Percentiles rank a stretch among this genome's conserved stretches.
Conservation (phyloP, 2,797 vertebrate genomes). For the Salmo trutta region DNA sequence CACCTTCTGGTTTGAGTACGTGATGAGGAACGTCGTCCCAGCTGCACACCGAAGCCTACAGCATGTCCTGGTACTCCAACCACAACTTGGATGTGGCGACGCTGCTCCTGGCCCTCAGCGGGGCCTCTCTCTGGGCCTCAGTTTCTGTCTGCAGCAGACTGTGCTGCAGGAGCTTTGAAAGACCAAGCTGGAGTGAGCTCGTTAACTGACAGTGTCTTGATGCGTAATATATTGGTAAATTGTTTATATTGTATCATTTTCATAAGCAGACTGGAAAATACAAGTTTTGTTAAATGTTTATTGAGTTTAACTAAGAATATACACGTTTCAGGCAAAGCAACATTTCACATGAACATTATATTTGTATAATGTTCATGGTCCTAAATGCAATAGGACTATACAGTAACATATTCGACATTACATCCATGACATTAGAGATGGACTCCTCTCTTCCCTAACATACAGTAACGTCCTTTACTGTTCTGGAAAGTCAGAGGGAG, state of each 20-base stretch:
- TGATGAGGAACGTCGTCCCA: slow-evolving; percentile 37
- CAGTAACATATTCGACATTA: background rate
- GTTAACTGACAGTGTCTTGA: too few relatives aligned
- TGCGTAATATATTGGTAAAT: too few relatives aligned
- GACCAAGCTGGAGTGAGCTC: background rate
- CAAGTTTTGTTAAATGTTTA: too few relatives aligned
- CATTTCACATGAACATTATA: too few relatives aligned
- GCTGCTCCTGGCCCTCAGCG: slow-evolving; percentile 2
- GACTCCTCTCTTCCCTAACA: background rate
- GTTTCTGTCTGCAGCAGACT: slow-evolving; percentile 6
- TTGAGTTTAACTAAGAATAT: too few relatives aligned
- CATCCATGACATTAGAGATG: background rate
- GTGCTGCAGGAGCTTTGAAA: slow-evolving; percentile 6
- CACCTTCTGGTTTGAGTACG: slow-evolving; percentile 43
- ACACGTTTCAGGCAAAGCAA: too few relatives aligned
- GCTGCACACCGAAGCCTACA: slow-evolving; percentile 19
- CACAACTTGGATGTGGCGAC: slow-evolving; percentile 30
- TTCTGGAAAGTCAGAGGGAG: slow-evolving; percentile 29
- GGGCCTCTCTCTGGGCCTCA: slow-evolving; percentile 1
- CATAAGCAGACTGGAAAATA: too few relatives aligned
- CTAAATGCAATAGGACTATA: too few relatives aligned
- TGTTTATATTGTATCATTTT: too few relatives aligned
- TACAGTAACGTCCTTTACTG: background rate
- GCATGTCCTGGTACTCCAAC: slow-evolving; percentile 29
- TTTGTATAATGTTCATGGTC: too few relatives aligned